phyloP scores from a whole-genome alignment of 2,888 invertebrate genomes.

The Apomyelois bistriatella region DNA sequence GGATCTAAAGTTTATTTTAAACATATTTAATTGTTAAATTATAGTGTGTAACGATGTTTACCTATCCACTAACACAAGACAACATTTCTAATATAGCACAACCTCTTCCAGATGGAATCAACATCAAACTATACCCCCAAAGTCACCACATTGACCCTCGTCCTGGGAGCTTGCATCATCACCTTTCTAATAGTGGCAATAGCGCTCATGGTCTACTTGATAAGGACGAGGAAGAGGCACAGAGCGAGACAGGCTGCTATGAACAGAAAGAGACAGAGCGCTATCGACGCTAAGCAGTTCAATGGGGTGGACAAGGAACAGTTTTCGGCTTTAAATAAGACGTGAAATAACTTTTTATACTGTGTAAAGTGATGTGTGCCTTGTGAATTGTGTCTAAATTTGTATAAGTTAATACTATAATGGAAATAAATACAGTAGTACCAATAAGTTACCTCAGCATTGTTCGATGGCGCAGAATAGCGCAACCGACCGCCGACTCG shows the following conservation, averaged over 20 bases:
- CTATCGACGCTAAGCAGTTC: conserved; percentile 41
- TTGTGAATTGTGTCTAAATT: no score
- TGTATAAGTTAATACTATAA: no score
- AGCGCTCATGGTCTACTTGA: conserved; percentile 55
- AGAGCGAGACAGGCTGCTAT: conserved; percentile 50
- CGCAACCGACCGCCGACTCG: no score
- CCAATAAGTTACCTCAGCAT: no score
- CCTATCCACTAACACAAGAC: no score
- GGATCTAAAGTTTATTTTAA: no score
- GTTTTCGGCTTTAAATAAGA: conserved; percentile 55
- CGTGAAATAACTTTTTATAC: conserved; percentile 32
- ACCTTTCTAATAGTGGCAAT: conserved; percentile 50
- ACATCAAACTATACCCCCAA: conserved; percentile 37
- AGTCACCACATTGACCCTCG: conserved; percentile 46
- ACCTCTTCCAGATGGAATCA: conserved; percentile 44
- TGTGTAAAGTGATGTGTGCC: no score
- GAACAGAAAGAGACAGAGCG: conserved; percentile 58
- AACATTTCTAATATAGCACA: no score
- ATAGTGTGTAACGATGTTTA: no score
- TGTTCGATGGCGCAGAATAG: no score
- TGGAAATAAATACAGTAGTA: no score
- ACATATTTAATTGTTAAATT: no score
- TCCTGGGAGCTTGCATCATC: conserved; percentile 53
- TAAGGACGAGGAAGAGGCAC: conserved; percentile 51
- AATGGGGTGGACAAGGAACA: conserved; percentile 57